A percentile compares a stretch with the other conserved stretches of the same genome.
Conservation (phyloP, 1,140 invertebrate species). For the Ceratitis capitata region DNA sequence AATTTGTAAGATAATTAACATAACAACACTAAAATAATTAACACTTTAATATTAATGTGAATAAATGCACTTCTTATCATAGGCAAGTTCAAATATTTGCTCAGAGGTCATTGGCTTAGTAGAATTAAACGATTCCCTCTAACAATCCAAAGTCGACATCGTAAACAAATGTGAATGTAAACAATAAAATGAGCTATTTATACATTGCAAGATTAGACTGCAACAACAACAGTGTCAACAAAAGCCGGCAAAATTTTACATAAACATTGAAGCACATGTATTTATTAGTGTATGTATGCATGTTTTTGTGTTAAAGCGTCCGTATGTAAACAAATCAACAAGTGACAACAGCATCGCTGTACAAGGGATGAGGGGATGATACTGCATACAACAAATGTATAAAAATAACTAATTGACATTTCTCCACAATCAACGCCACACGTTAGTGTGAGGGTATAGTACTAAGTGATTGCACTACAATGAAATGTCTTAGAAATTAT, state of each 20-base stretch:
- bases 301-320: neutral
- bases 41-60: neutral
- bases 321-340: neutral
- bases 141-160: neutral
- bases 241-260: neutral
- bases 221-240: neutral
- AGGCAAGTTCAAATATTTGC: neutral
- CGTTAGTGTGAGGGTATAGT: neutral
- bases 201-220: neutral
- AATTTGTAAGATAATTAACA: neutral
- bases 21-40: too few species aligned
- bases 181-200: neutral
- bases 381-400: neutral
- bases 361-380: too few species aligned
- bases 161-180: neutral
- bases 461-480: neutral
- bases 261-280: neutral
- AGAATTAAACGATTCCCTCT: neutral
- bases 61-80: neutral
- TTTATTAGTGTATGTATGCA: neutral
- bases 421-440: neutral
- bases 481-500: neutral
- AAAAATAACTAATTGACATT: conserved; percentile 35
- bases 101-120: neutral
- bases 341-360: neutral